Evolutionary conservation across 2,113 vertebrate genomes (phyloP).

Genomic region (Saiga tatarica): DNA sequence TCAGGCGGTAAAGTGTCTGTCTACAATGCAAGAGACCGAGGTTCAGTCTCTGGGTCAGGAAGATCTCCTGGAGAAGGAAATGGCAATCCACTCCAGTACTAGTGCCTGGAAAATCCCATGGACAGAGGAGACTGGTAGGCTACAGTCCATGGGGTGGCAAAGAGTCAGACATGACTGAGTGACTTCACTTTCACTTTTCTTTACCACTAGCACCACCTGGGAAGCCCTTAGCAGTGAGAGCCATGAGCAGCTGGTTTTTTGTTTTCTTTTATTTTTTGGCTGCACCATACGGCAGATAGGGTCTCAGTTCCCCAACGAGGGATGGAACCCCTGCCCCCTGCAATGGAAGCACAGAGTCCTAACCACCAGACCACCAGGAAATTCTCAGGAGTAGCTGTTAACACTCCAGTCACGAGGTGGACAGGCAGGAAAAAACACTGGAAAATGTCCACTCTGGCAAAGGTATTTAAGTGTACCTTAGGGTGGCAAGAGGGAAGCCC

Average conservation of each 20-base stretch:
- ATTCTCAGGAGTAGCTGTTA: background rate
- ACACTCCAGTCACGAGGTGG: background rate
- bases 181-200: background rate
- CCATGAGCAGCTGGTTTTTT: background rate
- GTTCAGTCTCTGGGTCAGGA: too few species aligned
- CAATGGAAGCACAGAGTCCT: background rate
- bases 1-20: too few species aligned
- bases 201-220: background rate
- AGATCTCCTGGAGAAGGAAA: too few species aligned
- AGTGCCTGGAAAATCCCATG: too few species aligned
- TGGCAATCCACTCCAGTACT: too few species aligned
- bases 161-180: too few species aligned
- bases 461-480: background rate
- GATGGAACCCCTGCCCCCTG: background rate
- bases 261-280: background rate
- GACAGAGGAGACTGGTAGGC: too few species aligned
- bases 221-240: background rate
- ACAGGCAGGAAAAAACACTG: background rate
- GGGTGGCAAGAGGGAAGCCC: background rate
- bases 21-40: too few species aligned
- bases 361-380: background rate
- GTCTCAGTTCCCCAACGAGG: background rate
- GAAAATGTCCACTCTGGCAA: background rate
- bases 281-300: rapidly evolving
- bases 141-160: too few species aligned